Percentiles rank a stretch among this genome's conserved stretches.
phyloP scores from a whole-genome alignment of 2,888 invertebrate genomes.

The Exephanes ischioxanthus region DNA sequence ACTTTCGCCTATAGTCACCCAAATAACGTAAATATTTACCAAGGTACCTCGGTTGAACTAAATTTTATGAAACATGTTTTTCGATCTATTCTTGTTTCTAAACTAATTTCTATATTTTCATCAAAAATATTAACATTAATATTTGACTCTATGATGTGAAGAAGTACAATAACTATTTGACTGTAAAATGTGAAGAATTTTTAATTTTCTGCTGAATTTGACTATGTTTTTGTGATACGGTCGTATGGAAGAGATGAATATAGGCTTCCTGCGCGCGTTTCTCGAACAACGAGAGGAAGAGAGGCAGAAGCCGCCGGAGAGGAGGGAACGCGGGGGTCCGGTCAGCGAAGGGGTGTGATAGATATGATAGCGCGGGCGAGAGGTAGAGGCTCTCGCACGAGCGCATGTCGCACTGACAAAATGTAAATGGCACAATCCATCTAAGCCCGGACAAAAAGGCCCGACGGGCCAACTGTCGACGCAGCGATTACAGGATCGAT shows the following conservation, averaged over 20 bases:
- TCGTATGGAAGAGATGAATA: constrained; percentile 43
- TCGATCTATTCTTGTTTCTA: not conserved
- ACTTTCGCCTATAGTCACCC: constrained; percentile 30
- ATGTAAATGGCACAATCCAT: constrained; percentile 85
- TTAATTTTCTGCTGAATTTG: not conserved
- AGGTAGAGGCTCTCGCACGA: constrained; percentile 64
- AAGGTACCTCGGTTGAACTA: not conserved
- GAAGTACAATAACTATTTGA: not conserved
- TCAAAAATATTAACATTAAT: not conserved
- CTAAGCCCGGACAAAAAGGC: constrained; percentile 84
- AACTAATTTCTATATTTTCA: not conserved
- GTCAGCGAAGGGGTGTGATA: constrained; percentile 78
- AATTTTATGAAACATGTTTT: not conserved
- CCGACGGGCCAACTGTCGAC: constrained; percentile 84
- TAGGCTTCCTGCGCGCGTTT: constrained; percentile 40
- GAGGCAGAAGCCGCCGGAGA: constrained; percentile 50
- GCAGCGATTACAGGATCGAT: constrained; percentile 84
- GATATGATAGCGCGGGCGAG: constrained; percentile 83
- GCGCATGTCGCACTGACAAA: constrained; percentile 85
- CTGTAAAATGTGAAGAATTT: not conserved
- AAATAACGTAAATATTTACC: constrained; percentile 7
- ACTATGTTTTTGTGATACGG: not conserved
- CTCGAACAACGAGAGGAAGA: constrained; percentile 11
- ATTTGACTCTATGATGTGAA: not conserved
- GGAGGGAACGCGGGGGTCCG: constrained; percentile 53